Base-by-base conservation (phyloP, 2,113 vertebrate species). In the Petromus typicus region DNA sequence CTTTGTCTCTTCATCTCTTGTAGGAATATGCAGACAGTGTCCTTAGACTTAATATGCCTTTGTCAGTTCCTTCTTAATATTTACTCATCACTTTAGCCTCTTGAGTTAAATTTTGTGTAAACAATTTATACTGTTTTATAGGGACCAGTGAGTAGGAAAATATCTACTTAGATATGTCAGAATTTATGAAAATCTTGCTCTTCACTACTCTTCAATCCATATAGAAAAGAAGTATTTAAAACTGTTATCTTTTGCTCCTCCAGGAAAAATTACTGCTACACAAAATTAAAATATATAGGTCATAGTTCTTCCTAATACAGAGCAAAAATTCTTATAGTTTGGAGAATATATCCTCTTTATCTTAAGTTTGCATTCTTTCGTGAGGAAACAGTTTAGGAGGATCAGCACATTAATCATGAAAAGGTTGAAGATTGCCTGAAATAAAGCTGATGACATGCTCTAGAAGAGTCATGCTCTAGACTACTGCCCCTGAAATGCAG, bases 51-150 rank as follows among this genome's bases (percentile, higher is more conserved):
- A 91, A 84, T 94, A 84, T 57, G 69, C 27, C 64, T 91, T 93
- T 97, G 45, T 96, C 71, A 88, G 40, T 92, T 90, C 43, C 23
- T 17, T 96, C 34, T 84, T 94, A 93, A 92, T 96, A 94, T 97
- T 97, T 97, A 89, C 73, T 43, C 32, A 87, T 25, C 67, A 89
- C 56, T 91, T 96, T 86, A 93, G 73, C 67, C 57, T 97, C 88
- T 86, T 95, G 89, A 95, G 64, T 95, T 95, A 96, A 94, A 91
- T 92, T 83, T 93, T 97, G 54, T 34, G 48, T 94, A 94, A 96
- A 97, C 57, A 95, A 32, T 91, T 51, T 84, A 48, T 30, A 56
- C 25, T 45, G 71, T 85, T 96, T 97, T 96, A 73, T 67, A 86
- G 93, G 76, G 54, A 94, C 34, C 12, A 89, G 18, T 81, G 57